Conservation (phyloP, 2,113 vertebrate genomes). For the Helogale parvula region DNA sequence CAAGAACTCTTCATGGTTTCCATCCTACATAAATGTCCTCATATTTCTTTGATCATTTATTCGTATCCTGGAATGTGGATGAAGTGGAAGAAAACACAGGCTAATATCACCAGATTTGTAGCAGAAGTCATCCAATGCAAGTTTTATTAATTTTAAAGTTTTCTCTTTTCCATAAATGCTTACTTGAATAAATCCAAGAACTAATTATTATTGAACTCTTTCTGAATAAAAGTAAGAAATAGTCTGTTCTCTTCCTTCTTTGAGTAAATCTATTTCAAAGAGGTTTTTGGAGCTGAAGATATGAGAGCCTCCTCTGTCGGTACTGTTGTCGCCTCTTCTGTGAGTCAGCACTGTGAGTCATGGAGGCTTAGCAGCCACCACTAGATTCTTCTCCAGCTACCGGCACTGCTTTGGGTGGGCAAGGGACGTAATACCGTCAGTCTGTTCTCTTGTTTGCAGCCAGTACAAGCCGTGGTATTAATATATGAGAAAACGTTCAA, state of each 20-base stretch:
- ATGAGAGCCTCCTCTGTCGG: neutral
- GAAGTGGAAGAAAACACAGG: neutral
- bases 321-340: neutral
- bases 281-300: neutral
- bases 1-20: neutral
- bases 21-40: neutral
- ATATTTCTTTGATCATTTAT: neutral
- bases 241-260: neutral
- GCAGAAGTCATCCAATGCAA: neutral
- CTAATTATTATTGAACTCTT: neutral
- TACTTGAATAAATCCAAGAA: neutral
- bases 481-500: neutral
- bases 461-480: neutral
- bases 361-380: neutral
- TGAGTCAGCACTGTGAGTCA: neutral
- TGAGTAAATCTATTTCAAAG: slow-evolving; percentile 2
- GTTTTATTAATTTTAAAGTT: neutral
- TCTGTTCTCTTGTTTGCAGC: neutral
- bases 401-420: neutral
- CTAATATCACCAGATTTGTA: neutral
- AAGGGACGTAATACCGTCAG: neutral
- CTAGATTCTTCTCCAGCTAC: neutral
- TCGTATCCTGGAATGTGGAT: neutral
- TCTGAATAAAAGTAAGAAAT: neutral
- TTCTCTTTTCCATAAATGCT: neutral